Percentiles rank a stretch among this genome's conserved stretches.
These are phyloP conservation scores for Eriocheir sinensis DNA, from an alignment of 1,140 invertebrate genomes.

Conservation along the genomic window DNA sequence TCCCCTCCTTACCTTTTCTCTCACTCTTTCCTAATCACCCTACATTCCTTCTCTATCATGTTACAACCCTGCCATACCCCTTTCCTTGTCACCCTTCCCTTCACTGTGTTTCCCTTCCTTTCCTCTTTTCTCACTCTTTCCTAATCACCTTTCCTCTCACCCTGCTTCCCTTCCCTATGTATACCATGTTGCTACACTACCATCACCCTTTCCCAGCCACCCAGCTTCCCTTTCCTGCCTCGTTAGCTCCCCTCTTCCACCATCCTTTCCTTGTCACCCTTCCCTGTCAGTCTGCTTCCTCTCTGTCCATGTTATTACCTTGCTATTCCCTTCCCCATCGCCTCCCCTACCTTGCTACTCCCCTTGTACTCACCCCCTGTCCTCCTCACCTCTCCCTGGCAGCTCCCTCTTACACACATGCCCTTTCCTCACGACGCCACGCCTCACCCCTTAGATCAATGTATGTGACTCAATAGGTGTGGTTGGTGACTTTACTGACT, in stretches of 20 bases:
- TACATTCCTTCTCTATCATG: too few relatives aligned
- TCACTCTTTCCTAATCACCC: too few relatives aligned
- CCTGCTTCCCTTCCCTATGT: too few relatives aligned
- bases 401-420: not conserved
- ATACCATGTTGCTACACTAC: too few relatives aligned
- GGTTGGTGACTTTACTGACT: too few relatives aligned
- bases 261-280: not conserved
- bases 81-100: too few relatives aligned
- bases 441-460: too few relatives aligned
- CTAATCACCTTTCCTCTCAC: not conserved
- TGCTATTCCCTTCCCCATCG: not conserved
- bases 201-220: not conserved
- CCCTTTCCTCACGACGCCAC: not conserved
- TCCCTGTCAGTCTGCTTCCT: not conserved
- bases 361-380: not conserved
- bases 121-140: too few relatives aligned
- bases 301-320: not conserved
- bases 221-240: not conserved
- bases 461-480: too few relatives aligned
- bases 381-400: not conserved
- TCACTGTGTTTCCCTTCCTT: too few relatives aligned
- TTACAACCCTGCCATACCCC: too few relatives aligned
- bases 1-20: too few relatives aligned
- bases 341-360: not conserved
- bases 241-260: not conserved